phyloP scores from a whole-genome alignment of 2,888 invertebrate genomes.

The Strigamia crassipes region DNA sequence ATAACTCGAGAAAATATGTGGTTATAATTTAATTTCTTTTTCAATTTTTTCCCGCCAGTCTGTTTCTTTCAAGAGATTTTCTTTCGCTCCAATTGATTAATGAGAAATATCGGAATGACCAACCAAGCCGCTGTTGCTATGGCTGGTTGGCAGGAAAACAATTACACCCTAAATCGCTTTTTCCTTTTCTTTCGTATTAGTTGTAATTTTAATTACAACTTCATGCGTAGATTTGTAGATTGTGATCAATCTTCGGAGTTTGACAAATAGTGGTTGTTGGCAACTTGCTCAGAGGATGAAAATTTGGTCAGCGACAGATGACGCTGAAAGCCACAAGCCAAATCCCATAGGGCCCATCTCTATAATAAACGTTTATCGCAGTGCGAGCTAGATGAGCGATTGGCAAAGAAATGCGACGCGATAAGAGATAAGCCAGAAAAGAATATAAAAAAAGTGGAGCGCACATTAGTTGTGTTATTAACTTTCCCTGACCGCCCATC shows the following conservation, averaged over 20 bases:
- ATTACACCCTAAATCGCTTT: background rate
- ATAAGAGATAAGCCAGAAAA: constrained; percentile 11
- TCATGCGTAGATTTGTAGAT: background rate
- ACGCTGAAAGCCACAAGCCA: constrained; percentile 1
- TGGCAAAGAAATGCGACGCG: constrained; percentile 39
- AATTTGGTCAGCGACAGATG: constrained; percentile 32
- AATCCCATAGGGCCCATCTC: constrained; percentile 24
- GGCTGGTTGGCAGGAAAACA: background rate
- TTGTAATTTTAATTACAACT: background rate
- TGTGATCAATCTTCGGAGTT: background rate
- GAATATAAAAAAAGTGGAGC: constrained; percentile 8
- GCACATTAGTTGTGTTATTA: constrained; percentile 35
- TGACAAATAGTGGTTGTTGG: background rate
- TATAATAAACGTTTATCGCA: background rate
- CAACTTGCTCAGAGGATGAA: background rate
- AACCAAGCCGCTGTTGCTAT: background rate
- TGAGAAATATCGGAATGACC: constrained; percentile 13
- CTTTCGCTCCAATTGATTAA: background rate
- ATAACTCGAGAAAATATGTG: background rate
- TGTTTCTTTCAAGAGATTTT: background rate
- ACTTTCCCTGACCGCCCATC: constrained; percentile 29
- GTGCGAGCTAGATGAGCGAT: constrained; percentile 8
- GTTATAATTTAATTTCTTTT: background rate
- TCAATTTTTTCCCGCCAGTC: background rate
- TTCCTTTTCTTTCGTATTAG: background rate